Conservation (phyloP, 2,797 vertebrate genomes). For the Liasis olivaceus region DNA sequence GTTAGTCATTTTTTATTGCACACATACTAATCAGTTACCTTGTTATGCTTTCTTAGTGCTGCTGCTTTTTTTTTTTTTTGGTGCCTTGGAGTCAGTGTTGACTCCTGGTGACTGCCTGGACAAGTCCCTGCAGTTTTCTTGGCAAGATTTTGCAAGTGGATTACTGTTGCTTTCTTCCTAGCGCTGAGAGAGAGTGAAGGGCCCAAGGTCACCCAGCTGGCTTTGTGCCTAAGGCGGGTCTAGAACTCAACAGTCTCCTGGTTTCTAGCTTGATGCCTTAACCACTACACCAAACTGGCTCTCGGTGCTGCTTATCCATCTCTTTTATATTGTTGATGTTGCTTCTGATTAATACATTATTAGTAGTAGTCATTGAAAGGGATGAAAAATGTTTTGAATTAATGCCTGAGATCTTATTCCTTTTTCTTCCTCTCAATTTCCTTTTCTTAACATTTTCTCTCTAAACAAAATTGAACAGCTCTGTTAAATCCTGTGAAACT, state of each 20-base stretch:
- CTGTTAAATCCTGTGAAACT: constrained; percentile 4
- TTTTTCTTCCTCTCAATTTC: not conserved
- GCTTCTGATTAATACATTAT: not conserved
- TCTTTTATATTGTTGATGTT: not conserved
- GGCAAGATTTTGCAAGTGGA: not conserved
- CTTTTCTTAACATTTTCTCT: not conserved
- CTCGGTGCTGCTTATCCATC: not conserved
- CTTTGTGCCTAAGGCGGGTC: not conserved
- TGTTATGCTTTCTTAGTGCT: not conserved
- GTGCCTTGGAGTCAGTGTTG: not conserved
- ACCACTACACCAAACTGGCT: not conserved
- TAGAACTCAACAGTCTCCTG: not conserved
- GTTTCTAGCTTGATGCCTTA: not conserved
- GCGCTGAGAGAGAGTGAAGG: not conserved
- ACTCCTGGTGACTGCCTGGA: not conserved
- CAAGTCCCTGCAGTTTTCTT: not conserved
- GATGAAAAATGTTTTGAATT: not conserved
- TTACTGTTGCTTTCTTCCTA: not conserved
- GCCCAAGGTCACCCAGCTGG: not conserved
- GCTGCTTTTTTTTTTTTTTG: not conserved
- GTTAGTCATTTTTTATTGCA: not conserved
- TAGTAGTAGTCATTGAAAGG: not conserved
- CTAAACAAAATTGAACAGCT: not conserved
- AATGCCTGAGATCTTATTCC: not conserved
- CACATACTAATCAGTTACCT: too few relatives aligned